Base-by-base conservation (phyloP, 2,113 vertebrate genomes). In the Toxotes chatareus region DNA sequence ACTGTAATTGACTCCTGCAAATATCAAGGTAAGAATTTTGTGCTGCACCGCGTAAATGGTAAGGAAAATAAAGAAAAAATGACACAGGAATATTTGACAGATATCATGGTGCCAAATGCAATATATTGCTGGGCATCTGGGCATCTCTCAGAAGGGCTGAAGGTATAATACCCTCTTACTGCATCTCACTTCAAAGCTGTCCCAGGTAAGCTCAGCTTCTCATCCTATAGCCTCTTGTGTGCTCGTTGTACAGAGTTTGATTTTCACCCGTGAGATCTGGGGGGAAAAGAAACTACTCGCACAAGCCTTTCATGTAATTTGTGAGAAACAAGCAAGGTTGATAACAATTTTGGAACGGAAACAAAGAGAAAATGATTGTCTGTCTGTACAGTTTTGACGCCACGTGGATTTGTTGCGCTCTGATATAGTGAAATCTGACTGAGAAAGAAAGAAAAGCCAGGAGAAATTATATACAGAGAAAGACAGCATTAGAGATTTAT, bases 401-500 rank as follows among this genome's bases (percentile, higher is more conserved):
- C 68, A 84, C 69, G 44, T 81, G 88, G 88, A 86, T 93, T 90
- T 92, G 80, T 72, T 89, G 76, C 82, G 86, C 82, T 86, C 89
- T 85, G 80, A 90, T 85, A 86, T 77, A 84, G 77, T 84, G 71
- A 87, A 92, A 92, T 93, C 69, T 84, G 81, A 91, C 84, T 72
- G 86, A 89, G 82, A 86, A 90, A 86, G 51, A 88, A 89, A 89
- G 75, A 90, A 88, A 93, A 84, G 69, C 86, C 68, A 75, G 73
- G 70, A 40, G 83, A 85, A 89, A 89, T 68, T 89, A 93, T 94
- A 93, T 87, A 95, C 92, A 93, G 84, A 93, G 84, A 93, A 69
- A 90, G 80, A 92, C 89, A 91, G 90, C 86, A 87, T 93, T 89
- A 82, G 85, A 93, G 89, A 94, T 93, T 91, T 94, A 94, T 95